Conservation (phyloP, 1,140 invertebrate genomes). For the Drosophila tristis region DNA sequence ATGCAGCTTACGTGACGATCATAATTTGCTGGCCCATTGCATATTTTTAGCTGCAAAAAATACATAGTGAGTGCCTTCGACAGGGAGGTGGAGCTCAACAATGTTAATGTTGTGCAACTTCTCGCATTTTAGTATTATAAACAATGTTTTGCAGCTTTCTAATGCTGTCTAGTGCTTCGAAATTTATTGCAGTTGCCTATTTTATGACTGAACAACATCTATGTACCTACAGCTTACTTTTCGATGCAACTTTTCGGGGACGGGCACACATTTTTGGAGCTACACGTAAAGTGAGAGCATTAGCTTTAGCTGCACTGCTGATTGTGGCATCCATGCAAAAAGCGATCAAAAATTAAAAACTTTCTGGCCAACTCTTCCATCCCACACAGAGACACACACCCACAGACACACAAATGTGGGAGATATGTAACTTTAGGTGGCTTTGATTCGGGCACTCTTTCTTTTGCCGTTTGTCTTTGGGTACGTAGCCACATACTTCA, state of each 20-base stretch:
- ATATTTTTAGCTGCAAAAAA: slow-evolving; percentile 16
- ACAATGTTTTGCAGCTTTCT: too few species aligned
- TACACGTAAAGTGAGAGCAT: too few species aligned
- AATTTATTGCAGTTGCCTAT: too few species aligned
- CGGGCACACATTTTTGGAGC: too few species aligned
- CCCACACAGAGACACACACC: neutral
- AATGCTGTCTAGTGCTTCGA: too few species aligned
- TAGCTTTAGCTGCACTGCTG: slow-evolving; percentile 5
- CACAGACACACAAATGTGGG: neutral
- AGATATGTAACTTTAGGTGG: slow-evolving; percentile 33
- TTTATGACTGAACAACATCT: too few species aligned
- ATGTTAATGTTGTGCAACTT: too few species aligned
- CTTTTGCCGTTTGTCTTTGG: slow-evolving; percentile 43
- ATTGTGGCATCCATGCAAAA: slow-evolving; percentile 35
- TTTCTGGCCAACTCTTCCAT: slow-evolving; percentile 44
- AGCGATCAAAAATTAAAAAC: slow-evolving; percentile 52
- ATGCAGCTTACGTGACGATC: neutral
- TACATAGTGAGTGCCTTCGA: too few species aligned
- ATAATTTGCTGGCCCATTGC: slow-evolving; percentile 4
- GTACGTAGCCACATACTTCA: slow-evolving; percentile 21
- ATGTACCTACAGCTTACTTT: too few species aligned
- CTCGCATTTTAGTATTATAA: too few species aligned
- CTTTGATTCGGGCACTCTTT: slow-evolving; percentile 66
- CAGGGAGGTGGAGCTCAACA: too few species aligned
- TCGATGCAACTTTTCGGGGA: too few species aligned